phyloP scores from a whole-genome alignment of 1,140 invertebrate species.

The Cyphomyrmex costatus region DNA sequence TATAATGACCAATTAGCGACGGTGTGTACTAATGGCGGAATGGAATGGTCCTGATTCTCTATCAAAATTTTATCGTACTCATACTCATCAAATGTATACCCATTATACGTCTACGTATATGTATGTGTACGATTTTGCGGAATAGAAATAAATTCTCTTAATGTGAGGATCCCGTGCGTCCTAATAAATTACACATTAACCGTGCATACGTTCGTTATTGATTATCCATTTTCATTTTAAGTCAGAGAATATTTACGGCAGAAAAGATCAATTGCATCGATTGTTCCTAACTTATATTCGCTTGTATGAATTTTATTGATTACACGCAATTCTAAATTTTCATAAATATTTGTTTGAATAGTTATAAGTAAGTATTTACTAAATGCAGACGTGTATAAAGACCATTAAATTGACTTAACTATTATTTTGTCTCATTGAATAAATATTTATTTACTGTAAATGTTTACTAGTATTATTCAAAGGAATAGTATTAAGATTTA shows the following conservation, averaged over 20 bases:
- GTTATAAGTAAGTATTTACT: too few relatives aligned
- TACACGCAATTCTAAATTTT: too few relatives aligned
- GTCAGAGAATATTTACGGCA: neutral
- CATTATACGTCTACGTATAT: too few relatives aligned
- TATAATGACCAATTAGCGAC: slow-evolving; percentile 16
- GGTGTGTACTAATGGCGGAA: neutral
- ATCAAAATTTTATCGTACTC: neutral
- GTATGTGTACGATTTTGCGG: too few relatives aligned
- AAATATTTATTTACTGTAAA: too few relatives aligned
- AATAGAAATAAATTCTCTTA: slow-evolving; percentile 10
- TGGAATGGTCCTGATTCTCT: neutral
- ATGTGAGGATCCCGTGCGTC: neutral
- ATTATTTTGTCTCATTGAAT: too few relatives aligned
- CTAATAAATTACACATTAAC: neutral
- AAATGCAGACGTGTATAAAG: too few relatives aligned
- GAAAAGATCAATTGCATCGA: slow-evolving; percentile 24
- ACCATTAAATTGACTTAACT: too few relatives aligned
- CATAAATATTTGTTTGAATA: too few relatives aligned
- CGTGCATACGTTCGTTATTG: slow-evolving; percentile 2
- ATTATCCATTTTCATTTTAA: slow-evolving; percentile 27
- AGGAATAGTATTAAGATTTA: too few relatives aligned
- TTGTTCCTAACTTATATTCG: slow-evolving; percentile 18
- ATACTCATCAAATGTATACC: neutral
- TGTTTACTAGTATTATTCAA: too few relatives aligned
- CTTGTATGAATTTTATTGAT: neutral